These are phyloP conservation scores for Echinops telfairi DNA, from an alignment of 2,113 vertebrate species.

Conservation along the genomic window DNA sequence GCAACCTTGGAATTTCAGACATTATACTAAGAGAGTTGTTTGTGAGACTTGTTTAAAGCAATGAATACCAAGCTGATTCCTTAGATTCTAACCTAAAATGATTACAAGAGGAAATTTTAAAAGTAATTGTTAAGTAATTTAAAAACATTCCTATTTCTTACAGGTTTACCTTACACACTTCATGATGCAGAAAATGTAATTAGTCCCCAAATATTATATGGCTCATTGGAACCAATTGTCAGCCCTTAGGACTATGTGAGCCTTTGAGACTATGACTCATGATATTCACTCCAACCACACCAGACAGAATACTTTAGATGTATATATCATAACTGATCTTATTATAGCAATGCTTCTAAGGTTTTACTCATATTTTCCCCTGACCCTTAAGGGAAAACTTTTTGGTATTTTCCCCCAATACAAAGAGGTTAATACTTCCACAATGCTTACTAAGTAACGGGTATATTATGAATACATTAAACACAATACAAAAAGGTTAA, in stretches of 20 bases:
- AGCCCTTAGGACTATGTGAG: background rate
- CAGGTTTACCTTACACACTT: too few relatives aligned
- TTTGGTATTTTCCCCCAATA: background rate
- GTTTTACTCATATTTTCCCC: background rate
- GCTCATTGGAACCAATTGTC: background rate
- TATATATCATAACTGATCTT: background rate
- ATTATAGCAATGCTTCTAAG: background rate
- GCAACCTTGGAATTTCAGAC: constrained; percentile 13
- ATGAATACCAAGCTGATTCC: background rate
- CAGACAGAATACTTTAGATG: background rate
- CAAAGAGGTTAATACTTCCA: background rate
- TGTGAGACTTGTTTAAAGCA: constrained; percentile 39
- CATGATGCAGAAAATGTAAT: constrained; percentile 27
- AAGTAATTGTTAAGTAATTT: background rate
- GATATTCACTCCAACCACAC: background rate
- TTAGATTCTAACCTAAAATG: constrained; percentile 2
- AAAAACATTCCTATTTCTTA: background rate
- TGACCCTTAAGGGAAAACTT: constrained; percentile 2
- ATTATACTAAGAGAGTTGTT: background rate
- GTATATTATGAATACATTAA: background rate
- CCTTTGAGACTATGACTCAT: background rate
- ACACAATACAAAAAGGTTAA: background rate
- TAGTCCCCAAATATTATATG: background rate
- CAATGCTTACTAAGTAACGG: background rate
- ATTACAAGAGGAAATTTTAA: background rate